Evolutionary conservation across 2,113 vertebrate genomes (phyloP), one percentile per base, ranked within the genome.

Genomic region (Chrysochloris asiatica): DNA sequence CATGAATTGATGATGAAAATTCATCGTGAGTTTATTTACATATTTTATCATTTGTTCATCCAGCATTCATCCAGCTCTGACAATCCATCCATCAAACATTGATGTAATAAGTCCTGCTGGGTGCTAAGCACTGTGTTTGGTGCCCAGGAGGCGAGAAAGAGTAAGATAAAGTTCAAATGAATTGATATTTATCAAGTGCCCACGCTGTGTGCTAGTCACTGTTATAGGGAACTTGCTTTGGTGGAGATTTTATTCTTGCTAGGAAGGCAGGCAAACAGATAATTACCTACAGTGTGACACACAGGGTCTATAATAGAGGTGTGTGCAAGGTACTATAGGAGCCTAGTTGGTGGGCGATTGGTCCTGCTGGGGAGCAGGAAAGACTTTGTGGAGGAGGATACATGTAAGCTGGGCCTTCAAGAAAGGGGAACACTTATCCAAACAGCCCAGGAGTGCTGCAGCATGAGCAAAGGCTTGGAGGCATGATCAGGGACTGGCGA

Each of bases 111-210:
- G 21, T 72, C 43, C 80, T 5, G 10, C 33, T 0, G 0, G 48
- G 54, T 61, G 59, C 61, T 41, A 79, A 82, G 67, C 12, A 7
- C 43, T 75, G 1, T 61, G 26, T 61, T 73, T 78, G 56, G 21
- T 22, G 36, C 69, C 76, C 63, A 59, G 78, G 50, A 82, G 38
- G 72, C 48, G 41, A 86, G 73, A 87, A 87, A 72, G 52, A 69
- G 47, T 36, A 79, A 86, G 83, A 72, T 26, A 10, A 13, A 3
- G 71, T 59, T 61, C 63, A 54, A 81, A 91, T 65, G 43, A 52
- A 67, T 30, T 54, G 69, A 17, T 87, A 41, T 85, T 75, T 94
- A 63, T 54, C 82, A 65, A 86, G 82, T 21, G 50, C 63, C 71
- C 4, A 56, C 54, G 4, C 56, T n/a, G 2, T 21, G 85, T 65